Base-by-base conservation (phyloP, 2,113 vertebrate genomes). In the Cynopterus brachyotis region DNA sequence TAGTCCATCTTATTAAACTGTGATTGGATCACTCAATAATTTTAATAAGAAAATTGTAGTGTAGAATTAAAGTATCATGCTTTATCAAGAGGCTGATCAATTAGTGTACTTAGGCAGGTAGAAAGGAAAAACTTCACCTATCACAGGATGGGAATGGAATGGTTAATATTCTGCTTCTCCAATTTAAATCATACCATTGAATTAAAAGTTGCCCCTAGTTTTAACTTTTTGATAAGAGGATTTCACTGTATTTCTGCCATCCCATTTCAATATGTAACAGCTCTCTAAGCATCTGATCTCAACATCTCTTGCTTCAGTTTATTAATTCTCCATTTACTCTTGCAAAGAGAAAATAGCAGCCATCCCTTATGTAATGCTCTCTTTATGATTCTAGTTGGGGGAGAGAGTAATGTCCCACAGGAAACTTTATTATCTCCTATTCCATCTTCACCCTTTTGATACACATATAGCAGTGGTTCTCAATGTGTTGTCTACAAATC, bases 21-120 rank as follows among this genome's bases (percentile, higher is more conserved):
- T 60, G 55, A 81, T 47, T 60, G 11, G 47, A 82, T 94, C 91
- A 26, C 37, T 87, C 76, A 62, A 11, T 35, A 69, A 42, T 57
- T 93, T 53, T 83, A 47, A 82, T 12, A 57, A 93, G 32, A 78
- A 67, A 78, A 80, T 90, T 87, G 32, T 42, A 78, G 50, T 28
- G 93, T 80, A 88, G 69, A 90, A 95, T 82, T 50, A 40, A 91
- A 91, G 47, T 50, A 30, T 37, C 69, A 37, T 83, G 37, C 19
- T 85, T 88, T 70, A 45, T 50, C 55, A 94, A 55, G 81, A 81
- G 12, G 75, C n/a, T 24, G 24, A 37, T 93, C 67, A 47, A 62
- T 55, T 70, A 55, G 2, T 30, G 19, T n/a, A 80, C 22, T 5
- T 30, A 88, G 57, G 17, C 19, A 70, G 35, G 28, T 45, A 70